These are phyloP conservation scores for Vesta saturnalis DNA, from an alignment of 2,888 invertebrate genomes.

Conservation along the genomic window DNA sequence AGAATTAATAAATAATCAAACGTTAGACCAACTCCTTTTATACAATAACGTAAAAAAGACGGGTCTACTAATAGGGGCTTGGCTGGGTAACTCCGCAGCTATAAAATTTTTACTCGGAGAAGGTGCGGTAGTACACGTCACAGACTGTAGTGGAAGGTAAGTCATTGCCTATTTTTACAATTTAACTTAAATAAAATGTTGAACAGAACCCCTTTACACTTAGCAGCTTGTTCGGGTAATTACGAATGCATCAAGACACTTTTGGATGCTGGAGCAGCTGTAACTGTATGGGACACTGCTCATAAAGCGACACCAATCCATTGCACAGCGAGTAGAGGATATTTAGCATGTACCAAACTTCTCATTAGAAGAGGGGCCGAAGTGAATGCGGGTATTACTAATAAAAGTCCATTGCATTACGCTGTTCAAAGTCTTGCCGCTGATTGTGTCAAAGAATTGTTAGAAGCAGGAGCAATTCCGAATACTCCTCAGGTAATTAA, in stretches of 20 bases:
- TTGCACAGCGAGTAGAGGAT: conserved; percentile 77
- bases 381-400: conserved; percentile 75
- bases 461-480: conserved; percentile 82
- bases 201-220: conserved; percentile 74
- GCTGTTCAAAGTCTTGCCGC: conserved; percentile 81
- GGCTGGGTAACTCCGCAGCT: conserved; percentile 68
- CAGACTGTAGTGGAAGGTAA: conserved; percentile 76
- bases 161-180: background rate
- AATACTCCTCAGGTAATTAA: conserved; percentile 83
- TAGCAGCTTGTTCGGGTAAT: conserved; percentile 81
- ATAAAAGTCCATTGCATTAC: conserved; percentile 82
- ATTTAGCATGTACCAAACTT: conserved; percentile 69
- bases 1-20: conserved; percentile 60
- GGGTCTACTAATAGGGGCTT: conserved; percentile 70
- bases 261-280: conserved; percentile 71
- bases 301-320: conserved; percentile 78
- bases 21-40: conserved; percentile 62
- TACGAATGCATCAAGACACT: conserved; percentile 76
- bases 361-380: conserved; percentile 80
- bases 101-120: conserved; percentile 65
- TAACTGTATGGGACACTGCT: conserved; percentile 77
- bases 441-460: conserved; percentile 77
- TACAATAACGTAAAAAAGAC: conserved; percentile 63
- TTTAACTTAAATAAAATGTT: background rate
- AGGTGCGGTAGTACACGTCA: conserved; percentile 71